A percentile compares a stretch with the other conserved stretches of the same genome.
These are phyloP conservation scores for Zophobas atratus DNA, from an alignment of 1,140 invertebrate species.

Conservation along the genomic window DNA sequence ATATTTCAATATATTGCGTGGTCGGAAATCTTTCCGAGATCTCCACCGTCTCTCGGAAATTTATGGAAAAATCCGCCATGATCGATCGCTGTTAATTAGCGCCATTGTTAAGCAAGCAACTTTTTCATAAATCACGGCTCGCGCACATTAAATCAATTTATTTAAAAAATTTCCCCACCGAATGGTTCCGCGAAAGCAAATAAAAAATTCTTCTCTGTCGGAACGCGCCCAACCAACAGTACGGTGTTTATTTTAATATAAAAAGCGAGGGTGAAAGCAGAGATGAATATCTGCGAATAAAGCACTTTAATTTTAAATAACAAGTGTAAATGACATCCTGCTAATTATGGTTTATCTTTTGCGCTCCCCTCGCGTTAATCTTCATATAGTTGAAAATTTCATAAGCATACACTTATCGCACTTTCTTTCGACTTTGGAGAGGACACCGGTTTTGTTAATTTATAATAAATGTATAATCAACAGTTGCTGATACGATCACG, in stretches of 20 bases:
- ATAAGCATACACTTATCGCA: constrained; percentile 51
- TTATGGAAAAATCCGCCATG: neutral
- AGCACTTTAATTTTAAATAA: constrained; percentile 67
- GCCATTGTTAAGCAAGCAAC: neutral
- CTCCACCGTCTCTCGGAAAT: constrained; percentile 28
- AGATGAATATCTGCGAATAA: constrained; percentile 63
- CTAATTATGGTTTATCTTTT: constrained; percentile 68
- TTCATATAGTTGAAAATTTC: constrained; percentile 62
- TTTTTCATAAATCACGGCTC: neutral
- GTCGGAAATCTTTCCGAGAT: constrained; percentile 54
- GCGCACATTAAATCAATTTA: neutral
- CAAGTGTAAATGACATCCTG: constrained; percentile 67
- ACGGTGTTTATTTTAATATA: constrained; percentile 53
- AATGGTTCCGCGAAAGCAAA: neutral
- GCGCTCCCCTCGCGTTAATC: constrained; percentile 62
- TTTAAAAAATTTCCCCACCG: neutral
- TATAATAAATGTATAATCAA: neutral
- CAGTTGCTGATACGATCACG: neutral
- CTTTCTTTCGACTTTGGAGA: neutral
- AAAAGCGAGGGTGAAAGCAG: constrained; percentile 52
- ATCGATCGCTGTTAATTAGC: neutral
- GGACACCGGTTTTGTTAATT: neutral
- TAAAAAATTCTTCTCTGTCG: constrained; percentile 14
- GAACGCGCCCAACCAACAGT: neutral
- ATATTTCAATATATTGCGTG: constrained; percentile 62